A percentile compares a stretch with the other conserved stretches of the same genome.
Conservation (phyloP, 2,113 vertebrate species). For the Regulus satrapa region DNA sequence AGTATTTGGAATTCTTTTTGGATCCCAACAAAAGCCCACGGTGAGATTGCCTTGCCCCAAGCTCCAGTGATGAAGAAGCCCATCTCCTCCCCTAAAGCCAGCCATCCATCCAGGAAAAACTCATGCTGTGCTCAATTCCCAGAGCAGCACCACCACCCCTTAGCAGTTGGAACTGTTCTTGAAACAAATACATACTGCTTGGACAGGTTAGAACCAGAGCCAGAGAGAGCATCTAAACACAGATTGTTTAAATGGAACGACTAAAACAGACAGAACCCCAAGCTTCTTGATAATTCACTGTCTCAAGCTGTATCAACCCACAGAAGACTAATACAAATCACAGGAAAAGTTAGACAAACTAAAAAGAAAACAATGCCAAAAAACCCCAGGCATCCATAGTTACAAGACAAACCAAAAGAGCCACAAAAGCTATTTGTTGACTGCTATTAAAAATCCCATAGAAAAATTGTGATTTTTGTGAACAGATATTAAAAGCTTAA, state of each 20-base stretch:
- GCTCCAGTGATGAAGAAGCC: neutral
- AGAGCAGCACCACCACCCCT: neutral
- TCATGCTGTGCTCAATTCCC: neutral
- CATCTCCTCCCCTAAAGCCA: neutral
- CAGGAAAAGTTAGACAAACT: neutral
- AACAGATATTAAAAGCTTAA: neutral
- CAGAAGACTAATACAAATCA: neutral
- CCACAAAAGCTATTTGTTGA: neutral
- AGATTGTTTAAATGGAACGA: neutral
- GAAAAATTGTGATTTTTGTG: neutral
- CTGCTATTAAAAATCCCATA: neutral
- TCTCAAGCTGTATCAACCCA: neutral
- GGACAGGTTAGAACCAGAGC: neutral
- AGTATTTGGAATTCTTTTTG: neutral
- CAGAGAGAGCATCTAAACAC: neutral
- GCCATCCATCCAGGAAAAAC: neutral
- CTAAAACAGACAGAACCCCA: neutral
- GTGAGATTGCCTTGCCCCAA: neutral
- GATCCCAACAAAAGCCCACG: neutral
- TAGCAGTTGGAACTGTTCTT: neutral
- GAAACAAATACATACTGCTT: rapidly evolving
- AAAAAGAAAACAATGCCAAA: neutral
- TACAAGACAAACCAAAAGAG: neutral
- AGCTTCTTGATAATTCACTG: neutral
- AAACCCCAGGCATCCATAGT: neutral